Conservation (phyloP, 2,888 invertebrate genomes). For the Pachliopta kotzebuea region DNA sequence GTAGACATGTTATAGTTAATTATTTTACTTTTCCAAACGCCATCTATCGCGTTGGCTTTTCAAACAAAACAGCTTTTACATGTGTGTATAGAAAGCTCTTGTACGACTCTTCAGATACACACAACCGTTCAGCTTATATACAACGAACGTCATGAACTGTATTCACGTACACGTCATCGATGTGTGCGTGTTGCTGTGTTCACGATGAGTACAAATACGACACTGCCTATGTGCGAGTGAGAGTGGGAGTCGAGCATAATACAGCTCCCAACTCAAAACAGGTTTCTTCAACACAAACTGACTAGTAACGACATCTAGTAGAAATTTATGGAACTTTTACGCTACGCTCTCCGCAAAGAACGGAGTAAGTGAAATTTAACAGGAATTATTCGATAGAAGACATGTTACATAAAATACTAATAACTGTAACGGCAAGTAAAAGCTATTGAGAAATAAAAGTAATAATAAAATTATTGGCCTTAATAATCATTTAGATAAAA, state of each 20-base stretch:
- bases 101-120: constrained; percentile 36
- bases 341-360: constrained; percentile 46
- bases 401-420: background rate
- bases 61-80: constrained; percentile 31
- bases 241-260: background rate
- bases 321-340: constrained; percentile 42
- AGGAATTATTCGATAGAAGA: background rate
- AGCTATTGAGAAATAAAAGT: no score
- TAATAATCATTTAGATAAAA: no score
- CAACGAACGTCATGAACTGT: constrained; percentile 2
- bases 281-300: constrained; percentile 35
- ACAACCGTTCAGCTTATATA: constrained; percentile 32
- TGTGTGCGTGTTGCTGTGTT: constrained; percentile 13
- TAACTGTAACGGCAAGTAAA: background rate
- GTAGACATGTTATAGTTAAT: background rate
- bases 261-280: constrained; percentile 31
- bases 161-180: background rate
- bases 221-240: constrained; percentile 10
- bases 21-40: constrained; percentile 37
- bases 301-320: constrained; percentile 69
- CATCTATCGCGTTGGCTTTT: constrained; percentile 49
- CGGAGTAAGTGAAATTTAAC: constrained; percentile 41
- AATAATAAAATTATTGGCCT: no score
- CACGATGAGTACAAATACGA: constrained; percentile 6
- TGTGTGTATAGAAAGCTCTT: constrained; percentile 35